Conservation (phyloP, 30 jellyfish, hydroid and myxozoan species). For the Hydractinia symbiolongicarpus region DNA sequence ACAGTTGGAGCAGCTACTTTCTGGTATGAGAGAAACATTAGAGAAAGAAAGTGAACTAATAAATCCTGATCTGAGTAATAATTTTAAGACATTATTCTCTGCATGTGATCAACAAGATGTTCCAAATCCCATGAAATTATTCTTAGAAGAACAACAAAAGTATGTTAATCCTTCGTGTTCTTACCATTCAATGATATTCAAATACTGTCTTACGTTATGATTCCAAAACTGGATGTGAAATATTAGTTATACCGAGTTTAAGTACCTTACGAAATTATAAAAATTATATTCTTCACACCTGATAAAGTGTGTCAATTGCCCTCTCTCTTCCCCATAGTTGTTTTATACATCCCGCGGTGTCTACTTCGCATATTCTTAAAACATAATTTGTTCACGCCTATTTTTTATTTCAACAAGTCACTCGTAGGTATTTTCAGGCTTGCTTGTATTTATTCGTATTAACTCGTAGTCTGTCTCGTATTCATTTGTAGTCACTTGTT, state of each 20-base stretch:
- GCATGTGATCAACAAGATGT: constrained; percentile 1
- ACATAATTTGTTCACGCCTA: too few relatives aligned
- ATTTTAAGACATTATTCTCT: not conserved
- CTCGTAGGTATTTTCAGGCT: too few relatives aligned
- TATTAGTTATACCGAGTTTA: constrained; percentile 13
- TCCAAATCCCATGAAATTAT: constrained; percentile 12
- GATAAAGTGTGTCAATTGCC: too few relatives aligned
- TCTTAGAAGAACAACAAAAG: constrained; percentile 9
- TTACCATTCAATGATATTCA: not conserved
- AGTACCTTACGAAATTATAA: too few relatives aligned
- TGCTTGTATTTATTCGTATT: too few relatives aligned
- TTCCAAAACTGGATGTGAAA: constrained; percentile 4
- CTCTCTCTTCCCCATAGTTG: too few relatives aligned
- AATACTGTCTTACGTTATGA: constrained; percentile 22
- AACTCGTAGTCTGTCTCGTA: too few relatives aligned
- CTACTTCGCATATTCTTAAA: too few relatives aligned
- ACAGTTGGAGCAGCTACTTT: not conserved
- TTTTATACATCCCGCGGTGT: too few relatives aligned
- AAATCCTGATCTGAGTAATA: not conserved
- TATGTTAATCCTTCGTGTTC: not conserved
- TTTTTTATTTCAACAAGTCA: too few relatives aligned
- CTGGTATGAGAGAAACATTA: not conserved
- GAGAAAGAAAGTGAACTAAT: not conserved
- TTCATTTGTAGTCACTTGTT: too few relatives aligned
- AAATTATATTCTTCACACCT: too few relatives aligned